Base-by-base conservation (phyloP, 2,888 invertebrate genomes). In the Eupithecia pulchellata region DNA sequence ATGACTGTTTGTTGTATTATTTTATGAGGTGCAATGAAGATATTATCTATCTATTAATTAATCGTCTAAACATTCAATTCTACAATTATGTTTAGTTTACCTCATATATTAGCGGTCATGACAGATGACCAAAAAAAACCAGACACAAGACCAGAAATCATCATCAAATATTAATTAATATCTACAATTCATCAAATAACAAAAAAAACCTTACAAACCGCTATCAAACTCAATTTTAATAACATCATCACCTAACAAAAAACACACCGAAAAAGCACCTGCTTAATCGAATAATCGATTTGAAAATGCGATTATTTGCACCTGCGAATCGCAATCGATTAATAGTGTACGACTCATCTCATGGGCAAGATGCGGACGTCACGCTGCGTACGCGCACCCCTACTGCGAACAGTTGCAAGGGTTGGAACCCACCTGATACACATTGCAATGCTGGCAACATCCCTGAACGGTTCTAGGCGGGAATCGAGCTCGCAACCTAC, bases 271-370 rank as follows among this genome's bases (percentile, higher is more conserved):
- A 74, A 73, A 69, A 77, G 72, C 88, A 88, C 83, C 86, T 84
- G 87, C 83, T 72, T 78, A 72, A 75, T 82, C 82, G 66, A 68
- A 81, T 82, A 85, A 80, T 85, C 75, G 72, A 79, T 78, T 76
- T 82, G 82, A 81, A 84, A 83, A 85, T 83, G 81, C 83, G 81
- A 84, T 88, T 89, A 88, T 90, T 92, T 90, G 90, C 92, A 92
- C 91, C 92, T 92, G 92, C 91, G 81, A 91, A 88, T 88, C 67
- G 42, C 60, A 89, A 91, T 89, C 87, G 89, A 90, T 91, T 91
- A 72, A 73, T 73, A 29, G 71, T 61, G 20, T 32, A 61, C 13
- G n/a, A n/a, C 20, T 27, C 68, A 81, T 82, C 83, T 82, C 77
- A 77, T 75, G 79, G 75, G 79, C 75, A 69, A 74, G 64, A 62